Base-by-base conservation (phyloP, 2,888 invertebrate genomes). In the Euplexia lucipara region DNA sequence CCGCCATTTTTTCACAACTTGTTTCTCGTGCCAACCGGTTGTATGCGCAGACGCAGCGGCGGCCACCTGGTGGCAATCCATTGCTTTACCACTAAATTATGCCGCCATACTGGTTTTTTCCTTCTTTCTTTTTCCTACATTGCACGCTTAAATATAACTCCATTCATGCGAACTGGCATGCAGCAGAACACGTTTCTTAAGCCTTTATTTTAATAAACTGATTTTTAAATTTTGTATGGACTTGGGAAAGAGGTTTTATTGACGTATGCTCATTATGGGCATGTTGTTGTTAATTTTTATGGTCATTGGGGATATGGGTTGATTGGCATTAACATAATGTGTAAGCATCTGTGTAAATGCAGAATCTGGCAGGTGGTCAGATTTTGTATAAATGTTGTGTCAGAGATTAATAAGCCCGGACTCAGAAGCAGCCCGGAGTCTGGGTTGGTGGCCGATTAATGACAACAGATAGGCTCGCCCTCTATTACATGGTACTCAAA, bases 161-260 rank as follows among this genome's bases (percentile, higher is more conserved):
- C 89, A 90, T 90, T 90, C 87, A 90, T 88, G 89, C 85, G 85
- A 81, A 83, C 80, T 70, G 83, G 79, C 83, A 81, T 84, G 87
- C 85, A 78, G 86, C 83, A 73, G 59, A 68, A 81, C 83, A 67
- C 37, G 82, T 84, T 84, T 62, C 45, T 7, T 26, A 8, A 34
- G 59, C 32, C 41, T n/a, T 59, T 26, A 26, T 26, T 67, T 57
- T 69, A 61, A 72, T 56, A 72, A 42, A 65, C 47, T 20, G 51
- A 45, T 65, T 74, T 77, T 70, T 39, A 41, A 61, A 59, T 54
- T 68, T 71, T 61, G 48, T 69, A 59, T 64, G 45, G 51, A 57
- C 54, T 58, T 42, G 30, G 12, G 51, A 69, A 64, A 34, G 59
- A 41, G 72, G 45, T 37, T 54, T 58, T 65, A 64, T 72, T 65